Percentiles rank a stretch among this genome's conserved stretches.
phyloP scores from a whole-genome alignment of 1,140 invertebrate species.

The Drosophila willistoni region DNA sequence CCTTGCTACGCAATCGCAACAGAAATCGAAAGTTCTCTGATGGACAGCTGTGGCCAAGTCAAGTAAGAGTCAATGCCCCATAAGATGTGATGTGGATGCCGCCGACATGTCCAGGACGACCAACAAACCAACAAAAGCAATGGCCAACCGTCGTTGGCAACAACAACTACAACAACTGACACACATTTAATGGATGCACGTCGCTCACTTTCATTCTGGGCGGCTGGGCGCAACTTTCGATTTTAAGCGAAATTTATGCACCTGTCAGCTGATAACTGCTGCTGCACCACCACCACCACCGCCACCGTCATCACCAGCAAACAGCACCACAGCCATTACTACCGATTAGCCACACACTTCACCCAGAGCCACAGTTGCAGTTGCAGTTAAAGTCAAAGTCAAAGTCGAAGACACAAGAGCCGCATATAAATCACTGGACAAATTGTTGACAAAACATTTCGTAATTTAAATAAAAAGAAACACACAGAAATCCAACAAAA shows the following conservation, averaged over 20 bases:
- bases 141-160: constrained; percentile 3
- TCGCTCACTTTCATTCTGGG: constrained; percentile 76
- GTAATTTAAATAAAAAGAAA: constrained; percentile 75
- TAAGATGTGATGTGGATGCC: constrained; percentile 14
- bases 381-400: constrained; percentile 21
- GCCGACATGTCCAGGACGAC: constrained; percentile 9
- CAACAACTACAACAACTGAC: constrained; percentile 54
- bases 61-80: constrained; percentile 63
- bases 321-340: constrained; percentile 31
- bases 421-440: constrained; percentile 76
- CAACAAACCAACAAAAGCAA: constrained; percentile 1
- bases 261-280: constrained; percentile 72
- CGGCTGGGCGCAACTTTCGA: constrained; percentile 69
- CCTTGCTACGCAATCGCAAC: constrained; percentile 63
- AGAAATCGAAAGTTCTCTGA: constrained; percentile 80
- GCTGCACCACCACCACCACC: background rate
- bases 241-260: constrained; percentile 77
- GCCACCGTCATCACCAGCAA: background rate
- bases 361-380: constrained; percentile 17
- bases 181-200: constrained; percentile 79
- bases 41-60: constrained; percentile 71
- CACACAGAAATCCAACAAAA: constrained; percentile 57
- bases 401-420: constrained; percentile 20
- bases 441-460: constrained; percentile 82
- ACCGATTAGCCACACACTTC: constrained; percentile 54